A percentile compares a stretch with the other conserved stretches of the same genome.
Conservation (phyloP, 2,888 invertebrate species). For the Hyppa rectilinea region DNA sequence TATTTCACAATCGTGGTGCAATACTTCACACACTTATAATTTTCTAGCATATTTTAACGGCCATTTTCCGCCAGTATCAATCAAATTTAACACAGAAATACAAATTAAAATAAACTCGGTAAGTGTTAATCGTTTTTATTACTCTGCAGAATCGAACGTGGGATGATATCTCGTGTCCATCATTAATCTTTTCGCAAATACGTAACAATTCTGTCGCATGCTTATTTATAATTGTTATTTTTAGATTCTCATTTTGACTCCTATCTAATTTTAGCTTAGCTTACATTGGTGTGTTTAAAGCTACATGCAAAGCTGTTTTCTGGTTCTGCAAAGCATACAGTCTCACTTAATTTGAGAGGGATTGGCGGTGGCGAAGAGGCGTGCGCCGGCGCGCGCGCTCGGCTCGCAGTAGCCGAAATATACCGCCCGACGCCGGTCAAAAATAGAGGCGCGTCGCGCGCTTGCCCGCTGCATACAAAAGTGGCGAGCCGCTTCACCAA, state of each 20-base stretch:
- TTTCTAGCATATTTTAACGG: slow-evolving; percentile 17
- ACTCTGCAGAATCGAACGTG: slow-evolving; percentile 45
- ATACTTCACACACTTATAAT: slow-evolving; percentile 22
- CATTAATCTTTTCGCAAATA: slow-evolving; percentile 62
- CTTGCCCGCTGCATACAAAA: slow-evolving; percentile 87
- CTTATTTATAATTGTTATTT: slow-evolving; percentile 61
- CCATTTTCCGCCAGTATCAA: slow-evolving; percentile 29
- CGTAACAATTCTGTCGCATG: slow-evolving; percentile 53
- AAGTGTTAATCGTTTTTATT: slow-evolving; percentile 55
- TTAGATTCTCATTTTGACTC: slow-evolving; percentile 54
- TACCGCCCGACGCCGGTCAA: slow-evolving; percentile 82
- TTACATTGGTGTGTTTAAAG: slow-evolving; percentile 49
- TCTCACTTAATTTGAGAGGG: slow-evolving; percentile 50
- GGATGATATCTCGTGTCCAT: slow-evolving; percentile 51
- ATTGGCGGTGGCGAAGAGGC: slow-evolving; percentile 44
- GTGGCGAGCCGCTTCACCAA: slow-evolving; percentile 79
- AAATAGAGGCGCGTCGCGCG: slow-evolving; percentile 83
- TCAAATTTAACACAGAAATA: slow-evolving; percentile 43
- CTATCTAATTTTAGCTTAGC: slow-evolving; percentile 51
- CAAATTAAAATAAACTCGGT: slow-evolving; percentile 35
- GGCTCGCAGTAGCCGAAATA: slow-evolving; percentile 75
- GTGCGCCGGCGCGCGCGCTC: slow-evolving; percentile 61
- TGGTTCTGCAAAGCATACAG: slow-evolving; percentile 58
- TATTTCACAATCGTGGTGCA: slow-evolving; percentile 60
- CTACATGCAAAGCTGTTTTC: slow-evolving; percentile 65